phyloP scores from a whole-genome alignment of 64 coral and sea anemone species.

The Acropora tenuis region DNA sequence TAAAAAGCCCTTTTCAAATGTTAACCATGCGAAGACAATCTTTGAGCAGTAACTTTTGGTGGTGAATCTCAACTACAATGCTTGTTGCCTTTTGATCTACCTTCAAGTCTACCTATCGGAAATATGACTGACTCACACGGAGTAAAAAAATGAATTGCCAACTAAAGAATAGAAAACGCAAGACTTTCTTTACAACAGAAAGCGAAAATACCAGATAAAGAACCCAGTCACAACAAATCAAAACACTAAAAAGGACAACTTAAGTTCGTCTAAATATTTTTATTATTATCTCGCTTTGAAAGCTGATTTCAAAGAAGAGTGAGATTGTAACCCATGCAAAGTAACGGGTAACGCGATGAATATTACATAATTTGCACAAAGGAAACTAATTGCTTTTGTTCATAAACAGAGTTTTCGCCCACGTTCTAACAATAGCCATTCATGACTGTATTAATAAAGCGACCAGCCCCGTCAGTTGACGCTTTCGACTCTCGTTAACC shows the following conservation, averaged over 20 bases:
- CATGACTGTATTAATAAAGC: conserved; percentile 26
- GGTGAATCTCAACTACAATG: background rate
- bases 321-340: background rate
- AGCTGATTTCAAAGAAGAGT: conserved; percentile 33
- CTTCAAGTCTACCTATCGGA: background rate
- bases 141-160: background rate
- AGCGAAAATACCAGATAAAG: background rate
- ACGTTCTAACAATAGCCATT: conserved; percentile 42
- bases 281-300: background rate
- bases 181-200: background rate
- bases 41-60: background rate
- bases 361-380: conserved; percentile 43
- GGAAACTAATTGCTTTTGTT: conserved; percentile 41
- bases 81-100: no score
- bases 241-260: background rate
- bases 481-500: background rate
- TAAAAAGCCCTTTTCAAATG: background rate
- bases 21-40: background rate
- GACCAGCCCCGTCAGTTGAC: conserved; percentile 13
- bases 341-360: conserved; percentile 24
- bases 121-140: background rate
- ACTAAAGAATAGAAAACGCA: background rate
- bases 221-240: background rate
- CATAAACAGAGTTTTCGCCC: background rate
- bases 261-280: background rate